Base-by-base conservation (phyloP, 2,113 vertebrate genomes). In the Pangasianodon hypophthalmus region DNA sequence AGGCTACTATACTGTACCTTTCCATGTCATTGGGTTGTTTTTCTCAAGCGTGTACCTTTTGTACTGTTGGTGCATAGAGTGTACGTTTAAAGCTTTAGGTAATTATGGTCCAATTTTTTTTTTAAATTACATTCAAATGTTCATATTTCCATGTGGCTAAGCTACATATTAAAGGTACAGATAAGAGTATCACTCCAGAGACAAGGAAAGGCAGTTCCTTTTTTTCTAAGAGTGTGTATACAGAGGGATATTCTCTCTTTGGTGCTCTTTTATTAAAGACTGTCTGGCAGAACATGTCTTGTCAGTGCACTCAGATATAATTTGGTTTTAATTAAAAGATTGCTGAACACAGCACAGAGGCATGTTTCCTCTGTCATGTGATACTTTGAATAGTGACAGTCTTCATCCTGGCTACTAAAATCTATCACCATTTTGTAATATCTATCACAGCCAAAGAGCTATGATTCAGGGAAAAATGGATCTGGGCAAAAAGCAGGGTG, bases 241-340 rank as follows among this genome's bases (percentile, higher is more conserved):
- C 26, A 58, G 32, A 41, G 48, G 32, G 19, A 41, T 1, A 10
- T 83, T 58, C 19, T 3, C 18, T 21, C 37, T 58, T 44, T 62
- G 1, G 37, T 60, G 32, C 21, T n/a, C 44, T 69, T 71, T 83
- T 83, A 69, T 44, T 88, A 67, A 64, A 83, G 83, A 50, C 84
- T 85, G 71, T 88, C 91, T 56, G 71, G 80, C 69, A 90, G 84
- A 88, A 90, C 75, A 52, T 89, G 62, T 88, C 91, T 88, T 86
- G 84, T 87, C 80, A 80, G 77, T 89, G 86, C 58, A 79, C 79
- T 91, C 88, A 87, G 84, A 89, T 88, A 91, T 90, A 92, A 91
- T 92, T 91, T 89, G 79, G 85, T 91, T 90, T 93, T 91, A 93
- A 92, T 93, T 91, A 93, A 91, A 89, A 91, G 88, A 91, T 89